phyloP scores from a whole-genome alignment of 2,888 invertebrate species.

The Stenolophus ochropezus region DNA sequence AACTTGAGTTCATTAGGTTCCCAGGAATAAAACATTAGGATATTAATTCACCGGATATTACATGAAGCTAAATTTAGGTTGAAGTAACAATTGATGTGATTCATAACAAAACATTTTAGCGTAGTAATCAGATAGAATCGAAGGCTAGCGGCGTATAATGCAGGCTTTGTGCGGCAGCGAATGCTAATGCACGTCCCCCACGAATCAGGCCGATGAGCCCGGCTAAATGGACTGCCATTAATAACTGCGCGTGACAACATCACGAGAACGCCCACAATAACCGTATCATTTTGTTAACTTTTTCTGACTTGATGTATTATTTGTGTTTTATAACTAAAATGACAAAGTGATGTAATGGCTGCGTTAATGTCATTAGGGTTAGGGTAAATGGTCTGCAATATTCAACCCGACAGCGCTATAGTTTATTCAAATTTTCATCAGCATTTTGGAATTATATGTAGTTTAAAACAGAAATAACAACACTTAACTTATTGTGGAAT shows the following conservation, averaged over 20 bases:
- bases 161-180: constrained; percentile 24
- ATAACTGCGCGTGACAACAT: constrained; percentile 71
- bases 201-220: constrained; percentile 56
- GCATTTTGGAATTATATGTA: too few species aligned
- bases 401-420: not conserved
- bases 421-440: not conserved
- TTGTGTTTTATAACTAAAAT: constrained; percentile 25
- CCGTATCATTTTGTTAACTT: constrained; percentile 33
- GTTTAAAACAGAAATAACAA: too few species aligned
- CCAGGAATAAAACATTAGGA: not conserved
- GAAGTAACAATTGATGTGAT: not conserved
- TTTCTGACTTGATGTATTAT: constrained; percentile 34
- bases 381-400: not conserved
- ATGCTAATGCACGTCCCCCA: constrained; percentile 50
- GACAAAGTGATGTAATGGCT: not conserved
- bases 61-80: not conserved
- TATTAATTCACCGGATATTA: not conserved
- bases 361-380: constrained; percentile 4
- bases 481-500: too few species aligned
- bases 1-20: too few species aligned
- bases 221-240: constrained; percentile 70
- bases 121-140: not conserved
- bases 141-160: not conserved
- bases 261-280: constrained; percentile 69
- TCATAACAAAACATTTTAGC: not conserved